These are phyloP conservation scores for Ferdinandea cuprea DNA, from an alignment of 2,888 invertebrate genomes.

Conservation along the genomic window DNA sequence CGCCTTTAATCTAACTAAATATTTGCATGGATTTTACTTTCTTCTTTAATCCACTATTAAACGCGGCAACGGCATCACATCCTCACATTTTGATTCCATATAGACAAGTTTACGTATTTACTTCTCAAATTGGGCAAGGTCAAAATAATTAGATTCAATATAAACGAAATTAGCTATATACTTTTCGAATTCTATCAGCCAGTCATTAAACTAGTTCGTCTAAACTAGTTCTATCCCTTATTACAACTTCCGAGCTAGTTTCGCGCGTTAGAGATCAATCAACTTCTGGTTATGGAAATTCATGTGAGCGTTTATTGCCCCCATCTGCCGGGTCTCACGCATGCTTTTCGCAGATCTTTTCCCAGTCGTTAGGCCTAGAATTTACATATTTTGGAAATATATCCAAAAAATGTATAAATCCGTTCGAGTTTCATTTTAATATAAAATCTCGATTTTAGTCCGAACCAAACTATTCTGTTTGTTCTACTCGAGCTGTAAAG, in stretches of 20 bases:
- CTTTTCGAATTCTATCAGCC: too few species aligned
- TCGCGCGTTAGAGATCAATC: neutral
- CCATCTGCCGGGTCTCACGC: neutral
- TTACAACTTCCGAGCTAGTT: neutral
- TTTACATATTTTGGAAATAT: neutral
- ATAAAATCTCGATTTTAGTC: slow-evolving; percentile 37
- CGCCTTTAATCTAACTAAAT: too few species aligned
- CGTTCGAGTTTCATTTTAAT: slow-evolving; percentile 6
- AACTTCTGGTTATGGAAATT: neutral
- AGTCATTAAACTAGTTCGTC: too few species aligned
- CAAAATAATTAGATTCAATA: too few species aligned
- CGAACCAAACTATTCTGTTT: slow-evolving; percentile 27
- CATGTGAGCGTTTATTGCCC: neutral
- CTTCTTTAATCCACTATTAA: too few species aligned
- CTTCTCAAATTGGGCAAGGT: too few species aligned
- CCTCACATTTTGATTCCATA: too few species aligned
- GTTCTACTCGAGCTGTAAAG: slow-evolving; percentile 32
- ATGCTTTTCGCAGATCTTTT: neutral
- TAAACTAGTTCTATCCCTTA: neutral
- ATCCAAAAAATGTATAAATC: too few species aligned
- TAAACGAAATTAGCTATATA: too few species aligned
- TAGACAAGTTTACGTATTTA: too few species aligned
- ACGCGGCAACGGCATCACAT: too few species aligned
- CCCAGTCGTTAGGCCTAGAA: neutral
- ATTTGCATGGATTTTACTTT: too few species aligned